These are phyloP conservation scores for Athripsodes cinereus DNA, from an alignment of 2,888 invertebrate genomes.

Conservation along the genomic window DNA sequence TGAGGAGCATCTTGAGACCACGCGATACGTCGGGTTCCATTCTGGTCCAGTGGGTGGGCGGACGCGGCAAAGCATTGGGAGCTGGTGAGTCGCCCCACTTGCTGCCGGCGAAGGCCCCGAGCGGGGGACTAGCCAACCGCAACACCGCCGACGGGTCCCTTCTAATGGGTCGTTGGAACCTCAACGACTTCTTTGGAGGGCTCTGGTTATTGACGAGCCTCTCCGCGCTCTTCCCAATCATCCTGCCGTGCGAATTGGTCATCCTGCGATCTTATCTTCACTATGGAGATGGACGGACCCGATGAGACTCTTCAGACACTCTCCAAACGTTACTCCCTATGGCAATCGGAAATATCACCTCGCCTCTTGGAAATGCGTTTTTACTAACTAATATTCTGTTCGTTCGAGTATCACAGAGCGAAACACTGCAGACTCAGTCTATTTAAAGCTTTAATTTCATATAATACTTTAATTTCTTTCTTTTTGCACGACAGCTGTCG, in stretches of 20 bases:
- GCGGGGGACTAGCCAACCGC: slow-evolving; percentile 14
- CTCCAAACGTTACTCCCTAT: background rate
- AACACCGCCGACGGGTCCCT: slow-evolving; percentile 15
- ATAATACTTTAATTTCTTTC: slow-evolving; percentile 18
- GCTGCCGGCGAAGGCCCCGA: slow-evolving; percentile 56
- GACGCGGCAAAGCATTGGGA: slow-evolving; percentile 71
- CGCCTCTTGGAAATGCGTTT: slow-evolving; percentile 7
- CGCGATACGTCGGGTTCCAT: slow-evolving; percentile 50
- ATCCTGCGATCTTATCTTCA: slow-evolving; percentile 9
- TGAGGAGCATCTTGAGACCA: slow-evolving; percentile 58
- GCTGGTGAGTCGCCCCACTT: slow-evolving; percentile 80
- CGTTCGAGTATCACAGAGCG: slow-evolving; percentile 24
- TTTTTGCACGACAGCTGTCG: slow-evolving; percentile 22
- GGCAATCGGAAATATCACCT: slow-evolving; percentile 1
- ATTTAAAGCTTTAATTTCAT: slow-evolving; percentile 24
- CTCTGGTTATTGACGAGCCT: slow-evolving; percentile 8
- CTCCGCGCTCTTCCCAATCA: slow-evolving; percentile 20
- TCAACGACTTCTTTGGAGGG: slow-evolving; percentile 38
- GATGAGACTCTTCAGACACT: background rate
- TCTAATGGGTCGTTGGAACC: slow-evolving; percentile 33
- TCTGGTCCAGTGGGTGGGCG: slow-evolving; percentile 70
- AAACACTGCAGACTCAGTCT: slow-evolving; percentile 23
- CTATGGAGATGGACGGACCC: slow-evolving; percentile 8
- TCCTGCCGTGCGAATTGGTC: slow-evolving; percentile 24
- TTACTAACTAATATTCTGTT: slow-evolving; percentile 14